These are phyloP conservation scores for Machaerirhynchus nigripectus DNA, from an alignment of 2,113 vertebrate species.

Conservation along the genomic window DNA sequence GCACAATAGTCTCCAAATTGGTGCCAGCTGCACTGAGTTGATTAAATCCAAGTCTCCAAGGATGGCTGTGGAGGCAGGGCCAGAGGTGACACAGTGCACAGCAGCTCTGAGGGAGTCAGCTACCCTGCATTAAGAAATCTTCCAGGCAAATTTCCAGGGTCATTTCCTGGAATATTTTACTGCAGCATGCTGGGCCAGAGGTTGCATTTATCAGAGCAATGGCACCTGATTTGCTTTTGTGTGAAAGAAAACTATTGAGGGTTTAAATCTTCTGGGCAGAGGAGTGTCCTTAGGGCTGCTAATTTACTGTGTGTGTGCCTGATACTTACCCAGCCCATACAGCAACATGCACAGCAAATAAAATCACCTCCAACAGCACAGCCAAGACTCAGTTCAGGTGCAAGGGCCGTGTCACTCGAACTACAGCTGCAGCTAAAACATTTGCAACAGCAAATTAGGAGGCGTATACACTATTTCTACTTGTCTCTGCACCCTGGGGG, in stretches of 20 bases:
- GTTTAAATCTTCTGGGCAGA: neutral
- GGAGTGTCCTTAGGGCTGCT: neutral
- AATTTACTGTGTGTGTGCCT: neutral
- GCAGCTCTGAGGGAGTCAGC: accelerated
- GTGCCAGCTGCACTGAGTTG: neutral
- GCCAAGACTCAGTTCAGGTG: neutral
- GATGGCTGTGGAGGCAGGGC: neutral
- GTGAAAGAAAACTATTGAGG: neutral
- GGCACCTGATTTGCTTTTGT: neutral
- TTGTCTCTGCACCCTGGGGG: neutral
- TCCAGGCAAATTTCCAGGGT: neutral
- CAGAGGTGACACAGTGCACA: neutral
- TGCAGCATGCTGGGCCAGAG: neutral
- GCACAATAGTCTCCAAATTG: neutral
- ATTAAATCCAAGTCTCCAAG: neutral
- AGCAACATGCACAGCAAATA: neutral
- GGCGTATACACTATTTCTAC: neutral
- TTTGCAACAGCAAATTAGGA: neutral
- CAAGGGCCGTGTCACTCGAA: neutral
- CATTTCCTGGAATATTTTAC: neutral
- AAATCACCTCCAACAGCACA: neutral
- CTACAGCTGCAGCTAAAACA: neutral
- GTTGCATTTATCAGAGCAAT: neutral
- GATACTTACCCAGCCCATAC: neutral
- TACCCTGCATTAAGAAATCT: neutral